Evolutionary conservation across 2,888 invertebrate genomes (phyloP).

Genomic region (Prenolepis imparis): DNA sequence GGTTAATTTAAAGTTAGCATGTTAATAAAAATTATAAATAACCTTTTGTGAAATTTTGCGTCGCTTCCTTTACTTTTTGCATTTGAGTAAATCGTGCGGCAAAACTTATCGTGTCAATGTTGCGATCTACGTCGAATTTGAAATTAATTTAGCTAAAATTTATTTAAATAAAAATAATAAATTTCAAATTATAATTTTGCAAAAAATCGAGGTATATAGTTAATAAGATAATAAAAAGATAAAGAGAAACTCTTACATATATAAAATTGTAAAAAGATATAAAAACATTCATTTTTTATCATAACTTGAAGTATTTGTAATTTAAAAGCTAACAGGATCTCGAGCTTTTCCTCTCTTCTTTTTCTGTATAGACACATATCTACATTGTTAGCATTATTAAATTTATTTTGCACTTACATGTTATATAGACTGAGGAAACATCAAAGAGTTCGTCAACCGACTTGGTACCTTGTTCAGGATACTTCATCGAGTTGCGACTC

Average conservation of each 20-base stretch:
- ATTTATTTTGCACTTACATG: neutral
- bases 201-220: neutral
- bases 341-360: neutral
- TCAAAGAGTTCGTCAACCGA: neutral
- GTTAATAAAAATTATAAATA: conserved; percentile 20
- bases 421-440: neutral
- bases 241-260: neutral
- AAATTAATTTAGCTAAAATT: neutral
- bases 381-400: neutral
- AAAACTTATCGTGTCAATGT: neutral
- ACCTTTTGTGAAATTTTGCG: neutral
- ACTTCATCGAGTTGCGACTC: neutral
- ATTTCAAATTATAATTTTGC: neutral
- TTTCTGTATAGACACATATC: neutral
- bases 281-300: neutral
- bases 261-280: neutral
- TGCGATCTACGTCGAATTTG: neutral
- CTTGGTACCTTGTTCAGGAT: neutral
- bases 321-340: neutral
- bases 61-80: neutral
- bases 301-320: neutral
- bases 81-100: conserved; percentile 2
- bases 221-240: neutral
- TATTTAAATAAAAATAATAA: neutral
- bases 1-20: conserved; percentile 14